Evolutionary conservation across 2,888 invertebrate genomes (phyloP), one percentile per base, ranked within the genome.

Genomic region (Eugnorisma glareosa): DNA sequence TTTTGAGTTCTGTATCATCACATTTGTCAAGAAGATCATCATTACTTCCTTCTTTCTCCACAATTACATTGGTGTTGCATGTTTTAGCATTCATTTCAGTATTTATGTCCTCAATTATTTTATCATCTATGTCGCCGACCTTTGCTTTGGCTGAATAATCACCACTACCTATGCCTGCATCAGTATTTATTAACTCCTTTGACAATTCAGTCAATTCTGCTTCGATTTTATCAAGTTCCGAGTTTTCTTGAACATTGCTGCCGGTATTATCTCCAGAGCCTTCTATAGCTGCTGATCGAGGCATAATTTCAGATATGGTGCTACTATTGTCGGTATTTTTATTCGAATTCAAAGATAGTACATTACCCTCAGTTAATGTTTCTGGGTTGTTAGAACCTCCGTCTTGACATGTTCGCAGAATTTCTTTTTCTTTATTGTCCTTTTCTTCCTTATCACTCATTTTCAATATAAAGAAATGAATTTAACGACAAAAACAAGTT

Each of bases 361-460:
- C 28, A 28, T 57, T 73, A 71, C 61, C 70, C 66, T 63, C 54
- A 18, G 37, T 45, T 37, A 13, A 24, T 48, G 51, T 10, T 63
- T 31, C 64, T 8, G n/a, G 59, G 28, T 43, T 74, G n/a, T 48
- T 21, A 24, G 21, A 35, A n/a, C 10, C 67, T 51, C 43, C 57
- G 4, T 67, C 73, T 68, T 45, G 40, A 7, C 54, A 69, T 35
- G 31, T 24, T n/a, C 7, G 18, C 2, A 48, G 35, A 0, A 63
- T 71, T 13, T 77, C 75, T 5, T 81, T 78, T 13, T 81, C 75
- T 54, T 35, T 75, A 45, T 40, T 77, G 15, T 24, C 71, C 28
- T 69, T 51, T 28, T 81, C 81, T 43, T 73, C 79, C 2, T 7
- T 45, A 67, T 69, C 75, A 84, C 86, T 81, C 88, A 87, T 87